These are phyloP conservation scores for Puffinus mauretanicus DNA, from an alignment of 2,113 vertebrate genomes.

Conservation along the genomic window DNA sequence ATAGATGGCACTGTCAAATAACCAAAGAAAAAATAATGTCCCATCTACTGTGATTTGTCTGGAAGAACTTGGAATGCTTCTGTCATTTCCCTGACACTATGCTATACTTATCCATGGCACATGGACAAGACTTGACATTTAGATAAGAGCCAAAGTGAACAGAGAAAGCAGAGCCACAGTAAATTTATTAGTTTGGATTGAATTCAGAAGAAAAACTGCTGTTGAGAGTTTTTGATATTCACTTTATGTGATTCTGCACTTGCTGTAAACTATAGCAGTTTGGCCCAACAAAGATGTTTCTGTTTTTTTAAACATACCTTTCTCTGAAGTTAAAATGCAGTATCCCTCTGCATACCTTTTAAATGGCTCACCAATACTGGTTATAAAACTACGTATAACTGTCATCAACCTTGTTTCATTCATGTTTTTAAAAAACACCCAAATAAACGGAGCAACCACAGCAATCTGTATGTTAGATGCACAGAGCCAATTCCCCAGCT, in stretches of 20 bases:
- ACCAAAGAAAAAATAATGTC: background rate
- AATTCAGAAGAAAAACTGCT: background rate
- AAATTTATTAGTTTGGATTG: background rate
- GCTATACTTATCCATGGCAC: slow-evolving; percentile 5
- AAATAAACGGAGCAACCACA: background rate
- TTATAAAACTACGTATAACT: background rate
- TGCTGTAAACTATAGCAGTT: background rate
- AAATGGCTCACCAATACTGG: background rate
- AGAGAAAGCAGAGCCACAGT: background rate
- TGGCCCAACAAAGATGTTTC: background rate
- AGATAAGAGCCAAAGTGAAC: background rate
- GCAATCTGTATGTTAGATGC: background rate
- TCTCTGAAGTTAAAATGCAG: background rate
- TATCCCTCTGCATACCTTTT: background rate
- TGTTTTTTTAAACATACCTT: background rate
- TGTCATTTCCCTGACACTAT: background rate
- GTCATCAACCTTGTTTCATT: background rate
- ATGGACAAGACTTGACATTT: background rate
- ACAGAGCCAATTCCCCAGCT: background rate
- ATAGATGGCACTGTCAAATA: slow-evolving; percentile 18
- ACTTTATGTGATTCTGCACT: background rate
- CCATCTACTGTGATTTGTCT: slow-evolving; percentile 33
- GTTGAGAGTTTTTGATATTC: background rate
- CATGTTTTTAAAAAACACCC: background rate
- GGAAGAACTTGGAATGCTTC: background rate